Evolutionary conservation across 2,888 invertebrate species (phyloP).

Genomic region (Tortrix viridana): DNA sequence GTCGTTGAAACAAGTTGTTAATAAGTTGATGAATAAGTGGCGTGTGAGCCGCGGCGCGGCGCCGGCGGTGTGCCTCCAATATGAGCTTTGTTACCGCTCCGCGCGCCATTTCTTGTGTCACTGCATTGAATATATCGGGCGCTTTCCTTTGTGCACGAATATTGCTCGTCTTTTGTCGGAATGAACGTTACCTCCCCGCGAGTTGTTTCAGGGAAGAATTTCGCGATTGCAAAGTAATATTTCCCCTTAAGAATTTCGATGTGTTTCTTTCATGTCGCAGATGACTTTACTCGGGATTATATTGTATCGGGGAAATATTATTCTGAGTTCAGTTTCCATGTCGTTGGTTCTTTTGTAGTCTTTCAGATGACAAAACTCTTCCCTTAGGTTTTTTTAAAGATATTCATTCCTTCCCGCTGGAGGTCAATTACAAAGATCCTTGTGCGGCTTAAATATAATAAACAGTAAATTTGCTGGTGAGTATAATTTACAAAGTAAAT

Average conservation of each 20-base stretch:
- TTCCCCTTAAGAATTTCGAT: slow-evolving; percentile 82
- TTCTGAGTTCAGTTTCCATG: slow-evolving; percentile 64
- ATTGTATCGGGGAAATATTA: slow-evolving; percentile 70
- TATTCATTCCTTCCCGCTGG: not conserved
- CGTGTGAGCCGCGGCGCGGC: slow-evolving; percentile 29
- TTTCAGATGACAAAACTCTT: slow-evolving; percentile 29
- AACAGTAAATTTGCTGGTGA: too few species aligned
- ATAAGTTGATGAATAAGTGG: slow-evolving; percentile 8
- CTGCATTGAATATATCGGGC: slow-evolving; percentile 84
- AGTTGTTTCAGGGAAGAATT: slow-evolving; percentile 82
- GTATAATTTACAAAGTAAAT: too few species aligned
- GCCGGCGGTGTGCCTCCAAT: slow-evolving; percentile 71
- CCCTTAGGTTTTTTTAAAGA: slow-evolving; percentile 16
- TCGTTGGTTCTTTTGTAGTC: slow-evolving; percentile 48
- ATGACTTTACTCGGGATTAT: slow-evolving; percentile 79
- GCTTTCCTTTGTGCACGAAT: slow-evolving; percentile 82
- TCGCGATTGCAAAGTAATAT: slow-evolving; percentile 84
- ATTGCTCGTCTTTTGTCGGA: slow-evolving; percentile 83
- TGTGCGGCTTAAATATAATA: not conserved
- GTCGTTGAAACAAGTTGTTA: not conserved
- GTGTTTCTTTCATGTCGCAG: slow-evolving; percentile 80
- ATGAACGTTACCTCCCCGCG: slow-evolving; percentile 81
- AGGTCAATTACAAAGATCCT: slow-evolving; percentile 2
- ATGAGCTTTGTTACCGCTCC: slow-evolving; percentile 82
- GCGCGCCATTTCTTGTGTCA: slow-evolving; percentile 82